Evolutionary conservation across 92 coral and sea anemone species (phyloP).

Genomic region (Parazoanthus atlanticus): DNA sequence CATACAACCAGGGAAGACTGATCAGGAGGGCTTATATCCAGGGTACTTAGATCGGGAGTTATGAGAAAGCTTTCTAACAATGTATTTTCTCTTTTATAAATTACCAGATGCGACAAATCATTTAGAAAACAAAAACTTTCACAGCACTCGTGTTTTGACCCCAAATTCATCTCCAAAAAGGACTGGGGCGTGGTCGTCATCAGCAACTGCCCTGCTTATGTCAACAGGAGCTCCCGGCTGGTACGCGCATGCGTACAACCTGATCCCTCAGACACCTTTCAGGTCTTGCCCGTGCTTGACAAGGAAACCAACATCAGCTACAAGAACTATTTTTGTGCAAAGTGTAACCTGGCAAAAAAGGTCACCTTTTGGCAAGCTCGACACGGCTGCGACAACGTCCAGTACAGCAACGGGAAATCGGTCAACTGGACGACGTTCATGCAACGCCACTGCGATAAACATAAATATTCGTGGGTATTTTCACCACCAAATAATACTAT

Average conservation of each 20-base stretch:
- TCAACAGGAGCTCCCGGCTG: too few relatives aligned
- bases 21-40: too few relatives aligned
- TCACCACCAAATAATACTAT: not conserved
- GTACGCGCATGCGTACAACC: too few relatives aligned
- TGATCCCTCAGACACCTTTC: not conserved
- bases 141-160: not conserved
- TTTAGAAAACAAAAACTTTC: not conserved
- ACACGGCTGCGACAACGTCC: not conserved
- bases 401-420: too few relatives aligned
- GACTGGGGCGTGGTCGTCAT: not conserved
- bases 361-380: not conserved
- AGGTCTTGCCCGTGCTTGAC: too few relatives aligned
- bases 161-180: not conserved
- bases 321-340: constrained; percentile 8
- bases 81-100: too few relatives aligned
- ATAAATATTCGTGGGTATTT: not conserved
- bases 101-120: not conserved
- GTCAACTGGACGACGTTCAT: not conserved
- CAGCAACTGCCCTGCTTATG: not conserved
- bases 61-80: too few relatives aligned
- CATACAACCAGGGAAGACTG: too few relatives aligned
- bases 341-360: not conserved
- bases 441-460: not conserved
- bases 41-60: too few relatives aligned
- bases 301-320: not conserved